Percentiles rank a stretch among this genome's conserved stretches.
phyloP scores from a whole-genome alignment of 1,140 invertebrate genomes.

The Bombus fervidus region DNA sequence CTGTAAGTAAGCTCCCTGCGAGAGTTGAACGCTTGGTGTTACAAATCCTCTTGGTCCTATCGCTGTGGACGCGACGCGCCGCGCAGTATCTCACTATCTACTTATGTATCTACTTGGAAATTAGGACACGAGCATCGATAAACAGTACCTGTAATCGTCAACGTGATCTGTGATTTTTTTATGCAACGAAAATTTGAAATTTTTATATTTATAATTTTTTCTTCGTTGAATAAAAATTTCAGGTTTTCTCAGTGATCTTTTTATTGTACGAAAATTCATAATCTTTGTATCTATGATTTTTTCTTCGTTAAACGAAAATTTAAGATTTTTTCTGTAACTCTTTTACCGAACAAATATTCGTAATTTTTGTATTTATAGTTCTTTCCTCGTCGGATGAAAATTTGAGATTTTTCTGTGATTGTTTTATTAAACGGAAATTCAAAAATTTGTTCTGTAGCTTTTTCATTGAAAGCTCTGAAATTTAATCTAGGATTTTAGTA shows the following conservation, averaged over 20 bases:
- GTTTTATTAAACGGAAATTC: not conserved
- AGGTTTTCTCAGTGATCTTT: not conserved
- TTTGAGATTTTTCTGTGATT: not conserved
- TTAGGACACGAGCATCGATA: not conserved
- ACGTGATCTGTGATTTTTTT: not conserved
- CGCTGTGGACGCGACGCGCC: not conserved
- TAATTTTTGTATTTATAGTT: not conserved
- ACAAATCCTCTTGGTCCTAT: slow-evolving; percentile 10
- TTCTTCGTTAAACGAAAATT: not conserved
- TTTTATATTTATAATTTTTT: not conserved
- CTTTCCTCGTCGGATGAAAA: not conserved
- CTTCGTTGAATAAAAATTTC: not conserved
- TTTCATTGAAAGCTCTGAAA: too few species aligned
- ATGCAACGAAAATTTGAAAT: not conserved
- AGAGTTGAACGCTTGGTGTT: not conserved
- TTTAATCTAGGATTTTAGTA: too few species aligned
- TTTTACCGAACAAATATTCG: not conserved
- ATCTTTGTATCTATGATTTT: not conserved
- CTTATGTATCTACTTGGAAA: not conserved
- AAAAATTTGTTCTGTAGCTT: too few species aligned
- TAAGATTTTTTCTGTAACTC: too few species aligned
- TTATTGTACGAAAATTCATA: not conserved
- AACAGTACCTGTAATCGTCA: too few species aligned
- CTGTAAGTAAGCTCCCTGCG: not conserved
- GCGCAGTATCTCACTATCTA: not conserved